phyloP scores from a whole-genome alignment of 2,888 invertebrate genomes.

The Oasisia sp. region DNA sequence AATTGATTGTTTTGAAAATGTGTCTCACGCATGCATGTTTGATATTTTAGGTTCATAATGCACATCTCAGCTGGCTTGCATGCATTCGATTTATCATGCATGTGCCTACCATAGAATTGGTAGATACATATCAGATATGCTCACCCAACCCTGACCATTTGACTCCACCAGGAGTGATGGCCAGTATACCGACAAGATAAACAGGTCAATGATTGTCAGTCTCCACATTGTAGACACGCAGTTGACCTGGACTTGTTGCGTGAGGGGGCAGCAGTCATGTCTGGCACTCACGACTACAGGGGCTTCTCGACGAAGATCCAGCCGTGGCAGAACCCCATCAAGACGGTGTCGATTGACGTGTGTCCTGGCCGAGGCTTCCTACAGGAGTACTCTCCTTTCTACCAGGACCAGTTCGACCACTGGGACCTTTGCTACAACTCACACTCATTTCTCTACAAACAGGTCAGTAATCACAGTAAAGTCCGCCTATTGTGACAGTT shows the following conservation, averaged over 20 bases:
- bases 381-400: slow-evolving; percentile 21
- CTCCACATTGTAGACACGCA: slow-evolving; percentile 21
- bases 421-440: slow-evolving; percentile 36
- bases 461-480: slow-evolving; percentile 31
- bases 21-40: too few relatives aligned
- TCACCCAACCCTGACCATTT: too few relatives aligned
- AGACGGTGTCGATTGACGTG: slow-evolving; percentile 23
- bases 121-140: too few relatives aligned
- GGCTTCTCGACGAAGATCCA: slow-evolving; percentile 33
- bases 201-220: neutral
- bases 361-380: slow-evolving; percentile 14
- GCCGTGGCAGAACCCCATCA: slow-evolving; percentile 32
- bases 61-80: too few relatives aligned
- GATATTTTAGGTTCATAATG: too few relatives aligned
- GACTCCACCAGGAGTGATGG: too few relatives aligned
- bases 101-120: too few relatives aligned
- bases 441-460: slow-evolving; percentile 39
- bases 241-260: slow-evolving; percentile 33
- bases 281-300: slow-evolving; percentile 37
- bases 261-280: slow-evolving; percentile 33
- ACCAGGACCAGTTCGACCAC: slow-evolving; percentile 14
- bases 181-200: too few relatives aligned
- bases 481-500: neutral
- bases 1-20: too few relatives aligned
- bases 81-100: too few relatives aligned